Conservation (phyloP, 2,113 vertebrate genomes). For the Thamnophis sirtalis region DNA sequence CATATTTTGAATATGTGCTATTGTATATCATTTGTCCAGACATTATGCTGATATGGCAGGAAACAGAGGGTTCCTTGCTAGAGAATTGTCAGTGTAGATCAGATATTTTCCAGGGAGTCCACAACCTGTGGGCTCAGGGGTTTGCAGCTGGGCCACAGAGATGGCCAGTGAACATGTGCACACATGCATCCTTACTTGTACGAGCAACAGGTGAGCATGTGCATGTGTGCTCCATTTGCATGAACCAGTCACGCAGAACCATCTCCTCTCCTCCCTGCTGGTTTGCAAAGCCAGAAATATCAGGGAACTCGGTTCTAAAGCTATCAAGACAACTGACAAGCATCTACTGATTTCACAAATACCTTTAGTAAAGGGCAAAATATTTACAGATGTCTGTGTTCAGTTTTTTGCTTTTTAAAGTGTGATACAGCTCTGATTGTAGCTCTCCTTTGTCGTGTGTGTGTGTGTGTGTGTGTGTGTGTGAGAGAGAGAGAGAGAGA, state of each 20-base stretch:
- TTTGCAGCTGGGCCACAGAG: no score
- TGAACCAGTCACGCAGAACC: no score
- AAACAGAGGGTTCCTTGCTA: neutral
- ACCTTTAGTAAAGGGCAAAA: neutral
- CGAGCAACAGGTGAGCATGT: accelerated
- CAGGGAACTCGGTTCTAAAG: neutral
- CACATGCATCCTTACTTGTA: no score
- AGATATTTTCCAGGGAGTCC: neutral
- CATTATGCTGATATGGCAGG: neutral
- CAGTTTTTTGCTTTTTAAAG: neutral
- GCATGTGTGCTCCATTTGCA: no score
- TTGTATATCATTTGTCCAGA: neutral
- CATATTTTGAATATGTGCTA: neutral
- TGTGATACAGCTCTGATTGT: neutral
- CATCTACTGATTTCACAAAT: neutral
- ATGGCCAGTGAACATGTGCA: no score
- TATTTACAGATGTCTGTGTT: neutral
- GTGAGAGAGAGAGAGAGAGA: neutral
- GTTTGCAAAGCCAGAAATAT: no score
- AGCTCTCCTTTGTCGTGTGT: neutral
- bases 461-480: neutral
- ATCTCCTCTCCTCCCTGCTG: no score
- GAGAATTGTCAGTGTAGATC: neutral
- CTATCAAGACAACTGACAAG: neutral
- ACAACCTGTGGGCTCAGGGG: no score